Conservation (phyloP, 2,888 invertebrate species). For the Rapana venosa region DNA sequence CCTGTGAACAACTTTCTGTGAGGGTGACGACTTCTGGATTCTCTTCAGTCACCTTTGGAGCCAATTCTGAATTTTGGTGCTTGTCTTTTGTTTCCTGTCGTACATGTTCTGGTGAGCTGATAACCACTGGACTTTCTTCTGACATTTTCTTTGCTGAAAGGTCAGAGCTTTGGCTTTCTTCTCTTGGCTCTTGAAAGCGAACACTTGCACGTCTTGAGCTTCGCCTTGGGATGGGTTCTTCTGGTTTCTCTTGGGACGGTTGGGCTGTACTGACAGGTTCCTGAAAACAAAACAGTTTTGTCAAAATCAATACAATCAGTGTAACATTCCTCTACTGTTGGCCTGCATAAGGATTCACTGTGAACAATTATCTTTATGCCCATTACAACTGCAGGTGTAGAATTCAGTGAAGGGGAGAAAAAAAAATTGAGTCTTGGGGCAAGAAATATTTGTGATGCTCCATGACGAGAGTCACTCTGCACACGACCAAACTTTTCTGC, state of each 20-base stretch:
- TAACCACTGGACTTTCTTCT: background rate
- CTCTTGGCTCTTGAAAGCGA: conserved; percentile 23
- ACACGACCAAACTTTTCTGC: no score
- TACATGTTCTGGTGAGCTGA: background rate
- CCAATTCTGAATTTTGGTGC: background rate
- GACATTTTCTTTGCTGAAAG: background rate
- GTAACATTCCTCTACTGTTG: no score
- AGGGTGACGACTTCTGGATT: background rate
- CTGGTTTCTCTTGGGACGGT: background rate
- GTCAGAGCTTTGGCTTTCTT: background rate
- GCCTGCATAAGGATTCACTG: background rate
- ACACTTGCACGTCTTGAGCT: conserved; percentile 31
- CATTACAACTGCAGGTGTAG: no score
- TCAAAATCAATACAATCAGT: background rate
- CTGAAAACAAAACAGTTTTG: conserved; percentile 3
- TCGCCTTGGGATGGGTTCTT: background rate
- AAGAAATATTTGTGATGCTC: no score
- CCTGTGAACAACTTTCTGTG: background rate
- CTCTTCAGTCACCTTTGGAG: background rate
- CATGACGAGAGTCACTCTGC: no score
- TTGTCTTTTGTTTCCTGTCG: background rate
- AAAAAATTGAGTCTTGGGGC: no score
- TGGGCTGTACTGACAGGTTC: background rate
- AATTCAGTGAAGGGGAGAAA: no score
- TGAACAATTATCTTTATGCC: background rate